These are phyloP conservation scores for Electrophaes corylata DNA, from an alignment of 2,888 invertebrate species.

Conservation along the genomic window DNA sequence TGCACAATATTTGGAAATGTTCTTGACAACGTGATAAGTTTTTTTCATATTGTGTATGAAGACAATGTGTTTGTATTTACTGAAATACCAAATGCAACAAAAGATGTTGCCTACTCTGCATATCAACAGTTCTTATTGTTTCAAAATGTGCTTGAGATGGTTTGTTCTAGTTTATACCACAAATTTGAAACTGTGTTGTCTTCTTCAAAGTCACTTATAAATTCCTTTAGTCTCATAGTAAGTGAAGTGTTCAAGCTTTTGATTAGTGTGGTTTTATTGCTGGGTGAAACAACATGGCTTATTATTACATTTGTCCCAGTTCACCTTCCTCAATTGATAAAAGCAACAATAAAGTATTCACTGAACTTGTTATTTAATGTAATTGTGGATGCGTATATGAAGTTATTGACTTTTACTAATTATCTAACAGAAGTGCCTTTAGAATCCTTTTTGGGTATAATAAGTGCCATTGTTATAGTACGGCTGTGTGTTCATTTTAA, in stretches of 20 bases:
- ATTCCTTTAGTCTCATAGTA: constrained; percentile 49
- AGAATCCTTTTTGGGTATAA: constrained; percentile 72
- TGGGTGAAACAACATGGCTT: constrained; percentile 72
- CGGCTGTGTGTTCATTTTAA: constrained; percentile 67
- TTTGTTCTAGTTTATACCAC: constrained; percentile 45
- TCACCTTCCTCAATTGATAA: constrained; percentile 65
- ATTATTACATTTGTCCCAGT: constrained; percentile 72
- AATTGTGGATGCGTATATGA: constrained; percentile 62
- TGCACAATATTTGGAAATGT: constrained; percentile 48
- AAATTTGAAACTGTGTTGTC: constrained; percentile 46
- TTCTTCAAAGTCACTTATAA: constrained; percentile 49
- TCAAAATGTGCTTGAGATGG: constrained; percentile 45
- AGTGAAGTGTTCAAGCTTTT: constrained; percentile 59
- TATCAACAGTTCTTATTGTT: constrained; percentile 39
- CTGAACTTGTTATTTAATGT: constrained; percentile 45
- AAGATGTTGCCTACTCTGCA: constrained; percentile 39
- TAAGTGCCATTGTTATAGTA: constrained; percentile 65
- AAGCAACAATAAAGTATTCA: constrained; percentile 49
- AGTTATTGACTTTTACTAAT: constrained; percentile 68
- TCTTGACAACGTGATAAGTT: constrained; percentile 51
- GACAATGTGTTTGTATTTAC: constrained; percentile 69
- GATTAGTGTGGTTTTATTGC: constrained; percentile 60
- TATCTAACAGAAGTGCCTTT: constrained; percentile 78
- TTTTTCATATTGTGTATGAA: constrained; percentile 75
- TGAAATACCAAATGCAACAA: constrained; percentile 64